phyloP scores from a whole-genome alignment of 2,888 invertebrate genomes.

The Heliconius ismenius region DNA sequence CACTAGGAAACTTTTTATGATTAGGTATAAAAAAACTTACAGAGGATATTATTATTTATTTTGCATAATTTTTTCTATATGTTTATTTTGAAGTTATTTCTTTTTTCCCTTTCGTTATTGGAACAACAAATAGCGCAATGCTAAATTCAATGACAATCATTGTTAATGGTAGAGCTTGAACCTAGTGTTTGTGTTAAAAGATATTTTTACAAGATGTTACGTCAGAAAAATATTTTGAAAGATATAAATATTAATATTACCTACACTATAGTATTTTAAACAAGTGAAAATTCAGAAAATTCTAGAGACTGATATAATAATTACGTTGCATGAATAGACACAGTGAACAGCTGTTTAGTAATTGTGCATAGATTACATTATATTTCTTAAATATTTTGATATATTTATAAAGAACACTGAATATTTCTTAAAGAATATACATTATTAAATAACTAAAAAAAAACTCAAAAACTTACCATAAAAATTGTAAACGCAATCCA shows the following conservation, averaged over 20 bases:
- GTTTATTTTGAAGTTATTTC: not conserved
- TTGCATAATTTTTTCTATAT: not conserved
- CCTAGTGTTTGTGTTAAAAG: not conserved
- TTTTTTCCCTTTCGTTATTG: not conserved
- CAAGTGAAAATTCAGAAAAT: not conserved
- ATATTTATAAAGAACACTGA: not conserved
- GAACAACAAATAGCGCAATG: not conserved
- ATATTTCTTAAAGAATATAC: not conserved
- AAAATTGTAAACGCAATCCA: conserved; percentile 62
- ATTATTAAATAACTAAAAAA: not conserved
- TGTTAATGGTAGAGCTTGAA: not conserved
- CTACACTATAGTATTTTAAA: not conserved
- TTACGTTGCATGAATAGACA: conserved; percentile 7
- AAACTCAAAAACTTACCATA: conserved; percentile 60
- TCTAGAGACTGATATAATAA: not conserved
- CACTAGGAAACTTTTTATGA: no score
- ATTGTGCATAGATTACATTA: not conserved
- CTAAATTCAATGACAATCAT: not conserved
- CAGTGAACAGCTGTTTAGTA: conserved; percentile 2
- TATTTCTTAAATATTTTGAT: not conserved
- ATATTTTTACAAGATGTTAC: not conserved
- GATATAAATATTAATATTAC: not conserved
- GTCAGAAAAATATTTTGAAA: not conserved
- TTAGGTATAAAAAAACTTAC: no score
- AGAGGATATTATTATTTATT: no score